A percentile compares a stretch with the other conserved stretches of the same genome.
phyloP scores from a whole-genome alignment of 2,113 vertebrate genomes.

The Zingel zingel region DNA sequence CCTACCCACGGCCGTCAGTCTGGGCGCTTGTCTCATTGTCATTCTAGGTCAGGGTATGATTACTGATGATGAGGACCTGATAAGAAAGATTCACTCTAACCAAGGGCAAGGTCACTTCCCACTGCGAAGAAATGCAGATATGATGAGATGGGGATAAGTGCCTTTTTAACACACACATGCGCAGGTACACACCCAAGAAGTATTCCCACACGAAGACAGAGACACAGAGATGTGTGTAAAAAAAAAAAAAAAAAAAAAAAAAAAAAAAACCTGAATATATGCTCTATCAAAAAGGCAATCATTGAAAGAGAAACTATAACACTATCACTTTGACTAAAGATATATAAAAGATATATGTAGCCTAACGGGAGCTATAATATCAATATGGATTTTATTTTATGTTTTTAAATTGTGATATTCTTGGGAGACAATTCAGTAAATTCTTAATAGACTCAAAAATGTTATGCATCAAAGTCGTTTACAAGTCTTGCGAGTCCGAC shows the following conservation, averaged over 20 bases:
- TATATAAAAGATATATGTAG: background rate
- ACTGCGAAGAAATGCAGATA: constrained; percentile 71
- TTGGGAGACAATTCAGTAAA: background rate
- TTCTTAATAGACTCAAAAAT: background rate
- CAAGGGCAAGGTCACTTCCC: constrained; percentile 78
- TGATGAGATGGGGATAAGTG: constrained; percentile 66
- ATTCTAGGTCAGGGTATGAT: constrained; percentile 72
- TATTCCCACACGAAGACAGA: background rate
- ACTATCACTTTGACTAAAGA: constrained; percentile 3
- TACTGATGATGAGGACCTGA: constrained; percentile 77
- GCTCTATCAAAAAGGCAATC: background rate
- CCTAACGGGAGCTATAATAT: background rate
- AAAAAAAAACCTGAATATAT: background rate
- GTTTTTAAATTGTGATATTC: background rate
- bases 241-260: background rate
- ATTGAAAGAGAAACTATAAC: background rate
- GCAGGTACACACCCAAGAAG: background rate
- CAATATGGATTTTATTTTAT: background rate
- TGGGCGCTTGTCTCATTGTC: constrained; percentile 66
- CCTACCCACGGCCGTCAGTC: constrained; percentile 9
- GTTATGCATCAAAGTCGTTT: background rate
- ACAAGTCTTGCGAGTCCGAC: background rate
- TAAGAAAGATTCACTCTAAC: constrained; percentile 74
- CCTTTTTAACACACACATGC: constrained; percentile 21
- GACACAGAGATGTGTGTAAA: background rate